These are phyloP conservation scores for Torymus texanus DNA, from an alignment of 2,888 invertebrate species.

Conservation along the genomic window DNA sequence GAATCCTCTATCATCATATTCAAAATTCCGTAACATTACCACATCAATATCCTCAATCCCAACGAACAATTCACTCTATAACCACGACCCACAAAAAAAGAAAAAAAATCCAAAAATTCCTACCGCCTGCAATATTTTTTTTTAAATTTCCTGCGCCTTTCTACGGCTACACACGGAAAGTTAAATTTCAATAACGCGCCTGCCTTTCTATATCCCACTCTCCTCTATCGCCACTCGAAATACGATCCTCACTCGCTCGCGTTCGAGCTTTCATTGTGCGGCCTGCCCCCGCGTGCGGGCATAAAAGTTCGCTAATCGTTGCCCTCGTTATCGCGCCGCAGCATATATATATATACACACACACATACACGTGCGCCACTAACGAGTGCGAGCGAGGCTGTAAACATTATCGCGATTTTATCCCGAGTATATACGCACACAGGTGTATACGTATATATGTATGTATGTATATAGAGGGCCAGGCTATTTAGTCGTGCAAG, in stretches of 20 bases:
- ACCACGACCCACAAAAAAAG: too few species aligned
- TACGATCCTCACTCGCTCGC: background rate
- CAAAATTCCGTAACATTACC: too few species aligned
- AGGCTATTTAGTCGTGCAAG: too few species aligned
- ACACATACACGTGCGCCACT: background rate
- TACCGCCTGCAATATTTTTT: too few species aligned
- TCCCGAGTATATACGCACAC: background rate
- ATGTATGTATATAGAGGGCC: background rate
- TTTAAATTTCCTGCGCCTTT: too few species aligned
- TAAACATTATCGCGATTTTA: slow-evolving; percentile 39
- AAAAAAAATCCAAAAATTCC: too few species aligned
- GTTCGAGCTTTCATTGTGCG: slow-evolving; percentile 24
- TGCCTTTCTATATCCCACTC: too few species aligned
- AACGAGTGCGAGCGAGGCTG: slow-evolving; percentile 28
- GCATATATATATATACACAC: background rate
- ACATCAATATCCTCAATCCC: too few species aligned
- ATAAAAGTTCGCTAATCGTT: slow-evolving; percentile 52
- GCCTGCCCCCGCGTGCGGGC: slow-evolving; percentile 24
- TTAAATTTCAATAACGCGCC: slow-evolving; percentile 6
- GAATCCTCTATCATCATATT: too few species aligned
- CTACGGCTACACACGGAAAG: too few species aligned
- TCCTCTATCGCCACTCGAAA: background rate
- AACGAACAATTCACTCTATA: too few species aligned
- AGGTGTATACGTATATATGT: background rate
- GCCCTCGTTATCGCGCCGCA: slow-evolving; percentile 46